These are phyloP conservation scores for Brienomyrus brachyistius DNA, from an alignment of 2,113 vertebrate genomes.

Conservation along the genomic window DNA sequence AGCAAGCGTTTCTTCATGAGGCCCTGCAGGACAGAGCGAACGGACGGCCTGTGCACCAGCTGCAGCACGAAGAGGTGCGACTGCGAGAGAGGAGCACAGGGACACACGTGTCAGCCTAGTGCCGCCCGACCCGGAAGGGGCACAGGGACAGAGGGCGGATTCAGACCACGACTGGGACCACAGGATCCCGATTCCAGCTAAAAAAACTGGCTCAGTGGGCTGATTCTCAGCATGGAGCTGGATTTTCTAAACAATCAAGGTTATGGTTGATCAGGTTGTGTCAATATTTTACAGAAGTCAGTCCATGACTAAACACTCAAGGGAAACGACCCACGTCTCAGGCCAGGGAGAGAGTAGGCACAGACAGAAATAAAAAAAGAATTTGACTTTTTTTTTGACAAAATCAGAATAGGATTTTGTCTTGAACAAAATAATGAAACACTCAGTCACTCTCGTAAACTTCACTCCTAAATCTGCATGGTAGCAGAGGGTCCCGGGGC, in stretches of 20 bases:
- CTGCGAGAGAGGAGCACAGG: slow-evolving; percentile 42
- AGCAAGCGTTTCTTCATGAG: slow-evolving; percentile 91
- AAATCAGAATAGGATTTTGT: neutral
- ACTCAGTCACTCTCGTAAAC: neutral
- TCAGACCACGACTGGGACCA: neutral
- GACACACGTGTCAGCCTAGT: neutral
- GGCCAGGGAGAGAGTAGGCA: neutral
- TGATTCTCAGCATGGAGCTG: neutral
- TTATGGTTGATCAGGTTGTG: neutral
- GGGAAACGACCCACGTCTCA: neutral
- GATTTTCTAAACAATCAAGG: neutral
- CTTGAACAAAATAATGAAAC: neutral
- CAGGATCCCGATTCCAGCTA: neutral
- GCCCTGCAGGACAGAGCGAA: slow-evolving; percentile 88
- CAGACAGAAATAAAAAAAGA: neutral
- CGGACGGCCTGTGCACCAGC: slow-evolving; percentile 85
- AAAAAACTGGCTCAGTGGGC: neutral
- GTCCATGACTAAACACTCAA: neutral
- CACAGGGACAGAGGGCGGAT: no score
- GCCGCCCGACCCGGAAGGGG: neutral
- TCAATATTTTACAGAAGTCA: neutral
- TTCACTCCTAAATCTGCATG: neutral
- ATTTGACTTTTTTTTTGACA: neutral
- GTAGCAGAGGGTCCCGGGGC: neutral
- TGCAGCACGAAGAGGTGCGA: slow-evolving; percentile 96